A percentile compares a stretch with the other conserved stretches of the same genome.
These are phyloP conservation scores for Bruchidius siliquastri DNA, from an alignment of 2,888 invertebrate species.

Conservation along the genomic window DNA sequence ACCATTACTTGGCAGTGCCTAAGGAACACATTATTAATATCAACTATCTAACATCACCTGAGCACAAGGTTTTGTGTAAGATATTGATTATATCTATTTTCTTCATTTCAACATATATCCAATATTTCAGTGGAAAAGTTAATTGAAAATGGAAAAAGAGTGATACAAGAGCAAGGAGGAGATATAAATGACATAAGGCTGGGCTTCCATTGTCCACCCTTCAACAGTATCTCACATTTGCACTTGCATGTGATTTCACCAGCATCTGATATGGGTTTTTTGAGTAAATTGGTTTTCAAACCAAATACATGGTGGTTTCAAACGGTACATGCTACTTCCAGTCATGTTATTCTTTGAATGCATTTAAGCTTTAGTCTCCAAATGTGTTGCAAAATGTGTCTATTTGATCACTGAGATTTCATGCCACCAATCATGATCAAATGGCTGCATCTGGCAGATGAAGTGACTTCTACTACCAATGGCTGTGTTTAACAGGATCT, in stretches of 20 bases:
- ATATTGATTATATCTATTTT: not conserved
- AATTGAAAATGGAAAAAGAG: conserved; percentile 53
- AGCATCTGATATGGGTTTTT: conserved; percentile 64
- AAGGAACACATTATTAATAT: conserved; percentile 73
- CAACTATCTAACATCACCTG: conserved; percentile 57
- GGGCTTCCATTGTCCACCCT: conserved; percentile 92
- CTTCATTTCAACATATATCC: not conserved
- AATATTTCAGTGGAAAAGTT: conserved; percentile 61
- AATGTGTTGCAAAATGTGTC: no score
- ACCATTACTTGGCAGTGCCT: conserved; percentile 76
- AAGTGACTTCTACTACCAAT: no score
- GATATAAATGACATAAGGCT: conserved; percentile 48
- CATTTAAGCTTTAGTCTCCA: not conserved
- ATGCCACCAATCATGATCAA: no score
- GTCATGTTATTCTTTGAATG: conserved; percentile 7
- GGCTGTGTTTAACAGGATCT: no score
- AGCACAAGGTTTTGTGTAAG: conserved; percentile 69
- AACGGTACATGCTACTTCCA: conserved; percentile 54
- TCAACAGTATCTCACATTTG: conserved; percentile 73
- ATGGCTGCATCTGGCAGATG: no score
- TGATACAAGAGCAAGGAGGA: conserved; percentile 51
- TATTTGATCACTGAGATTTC: no score
- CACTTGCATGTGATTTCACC: conserved; percentile 86
- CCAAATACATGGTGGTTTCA: conserved; percentile 80
- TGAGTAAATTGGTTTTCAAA: conserved; percentile 62